Percentiles rank a stretch among this genome's conserved stretches.
Conservation (phyloP, 2,888 invertebrate species). For the Gasteruption jaculator region DNA sequence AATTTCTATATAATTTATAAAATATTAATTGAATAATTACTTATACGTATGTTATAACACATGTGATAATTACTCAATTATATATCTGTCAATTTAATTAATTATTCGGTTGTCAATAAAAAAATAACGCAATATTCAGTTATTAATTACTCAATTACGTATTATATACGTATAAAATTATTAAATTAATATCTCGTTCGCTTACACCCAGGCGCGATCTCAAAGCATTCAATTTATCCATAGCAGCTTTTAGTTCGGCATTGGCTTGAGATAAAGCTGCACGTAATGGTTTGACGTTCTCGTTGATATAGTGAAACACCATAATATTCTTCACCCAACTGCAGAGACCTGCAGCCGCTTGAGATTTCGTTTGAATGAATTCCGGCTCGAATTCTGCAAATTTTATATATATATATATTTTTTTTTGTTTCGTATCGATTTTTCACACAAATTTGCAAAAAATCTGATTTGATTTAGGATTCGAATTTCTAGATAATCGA, state of each 20-base stretch:
- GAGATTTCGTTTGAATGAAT: slow-evolving; percentile 78
- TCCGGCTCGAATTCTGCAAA: slow-evolving; percentile 75
- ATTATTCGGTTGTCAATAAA: slow-evolving; percentile 2
- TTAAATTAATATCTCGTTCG: too few relatives aligned
- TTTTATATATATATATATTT: slow-evolving; percentile 2
- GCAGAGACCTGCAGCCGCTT: slow-evolving; percentile 88
- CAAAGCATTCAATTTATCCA: slow-evolving; percentile 72
- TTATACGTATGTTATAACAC: too few relatives aligned
- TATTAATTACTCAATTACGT: neutral
- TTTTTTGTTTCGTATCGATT: neutral
- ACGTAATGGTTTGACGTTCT: slow-evolving; percentile 88
- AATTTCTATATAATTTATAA: too few relatives aligned
- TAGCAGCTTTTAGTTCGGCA: slow-evolving; percentile 75
- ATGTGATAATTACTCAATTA: neutral
- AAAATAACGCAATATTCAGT: neutral
- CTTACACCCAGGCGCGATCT: slow-evolving; percentile 65
- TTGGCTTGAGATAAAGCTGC: slow-evolving; percentile 82
- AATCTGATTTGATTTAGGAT: too few relatives aligned
- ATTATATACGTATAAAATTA: too few relatives aligned
- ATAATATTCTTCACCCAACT: slow-evolving; percentile 93
- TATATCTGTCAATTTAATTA: neutral
- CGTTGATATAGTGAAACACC: slow-evolving; percentile 84
- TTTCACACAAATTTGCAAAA: too few relatives aligned
- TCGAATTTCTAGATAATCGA: too few relatives aligned
- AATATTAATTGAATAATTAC: too few relatives aligned